phyloP scores from a whole-genome alignment of 2,888 invertebrate genomes.

The Anodontia alba region DNA sequence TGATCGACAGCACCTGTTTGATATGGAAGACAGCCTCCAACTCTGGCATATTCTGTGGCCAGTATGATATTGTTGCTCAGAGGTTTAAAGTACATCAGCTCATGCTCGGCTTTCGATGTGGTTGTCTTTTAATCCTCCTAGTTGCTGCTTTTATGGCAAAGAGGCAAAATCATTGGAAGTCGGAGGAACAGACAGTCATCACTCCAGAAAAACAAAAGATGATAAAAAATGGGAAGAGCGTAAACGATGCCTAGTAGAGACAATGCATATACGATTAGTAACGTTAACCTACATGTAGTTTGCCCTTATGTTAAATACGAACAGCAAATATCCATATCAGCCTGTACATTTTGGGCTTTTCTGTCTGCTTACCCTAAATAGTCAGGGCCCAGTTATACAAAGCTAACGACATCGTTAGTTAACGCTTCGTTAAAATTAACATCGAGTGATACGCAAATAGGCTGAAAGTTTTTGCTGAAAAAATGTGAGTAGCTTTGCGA shows the following conservation, averaged over 20 bases:
- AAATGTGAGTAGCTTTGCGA: too few species aligned
- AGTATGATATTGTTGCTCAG: constrained; percentile 53
- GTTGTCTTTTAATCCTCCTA: constrained; percentile 4
- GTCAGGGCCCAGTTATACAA: too few species aligned
- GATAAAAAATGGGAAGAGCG: background rate
- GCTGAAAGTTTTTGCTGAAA: too few species aligned
- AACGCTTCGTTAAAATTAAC: too few species aligned
- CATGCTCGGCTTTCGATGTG: constrained; percentile 30
- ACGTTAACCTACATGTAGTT: too few species aligned
- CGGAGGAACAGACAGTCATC: background rate
- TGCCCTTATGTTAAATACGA: too few species aligned
- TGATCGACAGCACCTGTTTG: constrained; percentile 61
- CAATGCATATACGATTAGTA: too few species aligned
- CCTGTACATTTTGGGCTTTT: too few species aligned
- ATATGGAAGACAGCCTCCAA: constrained; percentile 56
- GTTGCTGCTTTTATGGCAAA: constrained; percentile 33
- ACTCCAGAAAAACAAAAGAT: background rate
- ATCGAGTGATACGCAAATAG: too few species aligned
- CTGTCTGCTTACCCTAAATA: too few species aligned
- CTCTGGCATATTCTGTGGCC: constrained; percentile 45
- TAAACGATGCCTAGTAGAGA: background rate
- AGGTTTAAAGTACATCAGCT: constrained; percentile 48
- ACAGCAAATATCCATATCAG: too few species aligned
- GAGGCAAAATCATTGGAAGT: constrained; percentile 26
- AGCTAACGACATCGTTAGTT: too few species aligned